Percentiles rank a stretch among this genome's conserved stretches.
Conservation (phyloP, 2,888 invertebrate species). For the Pammene aurita region DNA sequence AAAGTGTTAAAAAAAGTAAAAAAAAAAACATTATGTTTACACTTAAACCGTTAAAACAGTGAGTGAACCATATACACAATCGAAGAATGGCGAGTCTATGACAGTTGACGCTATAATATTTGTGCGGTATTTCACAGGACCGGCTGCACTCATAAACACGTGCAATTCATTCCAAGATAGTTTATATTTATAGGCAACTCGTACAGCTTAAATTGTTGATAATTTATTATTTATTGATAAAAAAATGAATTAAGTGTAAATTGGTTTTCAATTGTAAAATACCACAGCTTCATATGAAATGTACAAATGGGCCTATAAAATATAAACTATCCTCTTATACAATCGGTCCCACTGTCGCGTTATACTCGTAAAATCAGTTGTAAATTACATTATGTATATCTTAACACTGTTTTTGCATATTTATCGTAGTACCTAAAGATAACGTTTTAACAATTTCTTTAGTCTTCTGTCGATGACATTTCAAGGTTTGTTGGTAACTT, state of each 20-base stretch:
- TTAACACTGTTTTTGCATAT: background rate
- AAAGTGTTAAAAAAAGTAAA: too few species aligned
- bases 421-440: background rate
- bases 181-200: conserved; percentile 18
- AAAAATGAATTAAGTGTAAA: too few species aligned
- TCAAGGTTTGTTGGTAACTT: conserved; percentile 14
- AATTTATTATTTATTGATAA: too few species aligned
- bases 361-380: conserved; percentile 8
- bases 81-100: background rate
- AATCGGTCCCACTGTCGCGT: conserved; percentile 22
- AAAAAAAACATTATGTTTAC: conserved; percentile 14
- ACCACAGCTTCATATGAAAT: conserved; percentile 1
- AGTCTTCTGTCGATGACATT: background rate
- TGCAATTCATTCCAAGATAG: conserved; percentile 14
- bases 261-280: too few species aligned
- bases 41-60: conserved; percentile 16
- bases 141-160: conserved; percentile 20
- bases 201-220: background rate
- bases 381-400: background rate
- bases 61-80: conserved; percentile 1
- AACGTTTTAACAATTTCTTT: conserved; percentile 25
- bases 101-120: conserved; percentile 56
- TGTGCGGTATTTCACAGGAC: conserved; percentile 70
- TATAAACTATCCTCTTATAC: conserved; percentile 21
- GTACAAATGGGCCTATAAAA: conserved; percentile 16